Conservation (phyloP, 2,888 invertebrate species). For the Brachylomia viminalis region DNA sequence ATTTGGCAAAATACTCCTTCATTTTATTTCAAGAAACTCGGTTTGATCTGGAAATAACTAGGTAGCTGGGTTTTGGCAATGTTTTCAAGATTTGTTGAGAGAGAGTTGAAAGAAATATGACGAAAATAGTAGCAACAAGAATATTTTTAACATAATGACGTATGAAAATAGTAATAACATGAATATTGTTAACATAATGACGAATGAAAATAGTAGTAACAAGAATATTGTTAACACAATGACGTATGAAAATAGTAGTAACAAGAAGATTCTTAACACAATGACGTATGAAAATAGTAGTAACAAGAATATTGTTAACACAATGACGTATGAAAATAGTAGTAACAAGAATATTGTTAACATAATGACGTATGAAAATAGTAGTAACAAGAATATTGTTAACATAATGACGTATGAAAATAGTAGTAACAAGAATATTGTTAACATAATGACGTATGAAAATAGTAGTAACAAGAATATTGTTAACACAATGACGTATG, state of each 20-base stretch:
- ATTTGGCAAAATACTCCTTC: constrained; percentile 28
- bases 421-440: background rate
- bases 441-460: background rate
- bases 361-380: background rate
- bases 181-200: background rate
- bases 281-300: background rate
- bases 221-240: background rate
- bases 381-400: background rate
- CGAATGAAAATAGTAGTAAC: background rate
- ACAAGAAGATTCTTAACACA: background rate
- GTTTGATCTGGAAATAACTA: constrained; percentile 41
- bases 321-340: background rate
- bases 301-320: background rate
- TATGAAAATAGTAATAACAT: background rate
- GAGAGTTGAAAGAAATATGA: constrained; percentile 6
- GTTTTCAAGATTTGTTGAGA: constrained; percentile 15
- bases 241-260: background rate
- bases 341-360: background rate
- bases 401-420: background rate
- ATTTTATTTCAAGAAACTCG: constrained; percentile 35
- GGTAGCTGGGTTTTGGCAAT: constrained; percentile 34
- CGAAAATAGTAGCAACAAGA: background rate
- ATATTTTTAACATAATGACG: background rate
- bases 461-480: background rate
- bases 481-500: background rate